These are phyloP conservation scores for Harpagifer antarcticus DNA, from an alignment of 2,797 vertebrate genomes.

Conservation along the genomic window DNA sequence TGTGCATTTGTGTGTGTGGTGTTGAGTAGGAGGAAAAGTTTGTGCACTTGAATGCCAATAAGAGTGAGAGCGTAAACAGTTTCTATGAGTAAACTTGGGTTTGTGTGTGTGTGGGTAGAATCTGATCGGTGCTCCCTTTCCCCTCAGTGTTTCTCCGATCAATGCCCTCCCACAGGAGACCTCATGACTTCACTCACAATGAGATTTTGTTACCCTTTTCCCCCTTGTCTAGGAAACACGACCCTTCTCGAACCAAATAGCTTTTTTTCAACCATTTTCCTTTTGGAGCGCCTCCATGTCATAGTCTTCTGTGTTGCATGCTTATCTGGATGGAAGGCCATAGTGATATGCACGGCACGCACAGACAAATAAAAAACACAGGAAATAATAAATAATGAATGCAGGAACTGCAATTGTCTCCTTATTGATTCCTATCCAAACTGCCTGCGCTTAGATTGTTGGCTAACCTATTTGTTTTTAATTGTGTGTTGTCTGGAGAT, in stretches of 20 bases:
- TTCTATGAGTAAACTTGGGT: conserved; percentile 40
- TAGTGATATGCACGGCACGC: conserved; percentile 10
- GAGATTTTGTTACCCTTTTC: conserved; percentile 79
- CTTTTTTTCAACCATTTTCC: conserved; percentile 59
- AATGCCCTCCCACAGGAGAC: conserved; percentile 80
- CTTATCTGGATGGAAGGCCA: conserved; percentile 37
- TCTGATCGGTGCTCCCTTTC: conserved; percentile 73
- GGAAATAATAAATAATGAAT: conserved; percentile 10
- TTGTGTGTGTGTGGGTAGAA: conserved; percentile 58
- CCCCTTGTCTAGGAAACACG: conserved; percentile 75
- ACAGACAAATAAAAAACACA: conserved; percentile 1
- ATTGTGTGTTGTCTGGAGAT: not conserved
- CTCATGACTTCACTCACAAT: conserved; percentile 82
- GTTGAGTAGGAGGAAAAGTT: conserved; percentile 49
- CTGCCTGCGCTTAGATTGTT: not conserved
- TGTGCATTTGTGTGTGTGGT: conserved; percentile 6
- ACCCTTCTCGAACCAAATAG: conserved; percentile 69
- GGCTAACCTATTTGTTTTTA: not conserved
- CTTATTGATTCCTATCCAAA: conserved; percentile 16
- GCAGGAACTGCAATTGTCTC: conserved; percentile 5
- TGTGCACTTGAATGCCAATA: conserved; percentile 49
- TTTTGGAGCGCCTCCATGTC: conserved; percentile 61
- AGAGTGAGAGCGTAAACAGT: conserved; percentile 42
- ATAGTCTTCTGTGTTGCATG: conserved; percentile 45
- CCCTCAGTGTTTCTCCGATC: conserved; percentile 77